phyloP scores from a whole-genome alignment of 2,797 vertebrate genomes.

The Pitangus sulphuratus region DNA sequence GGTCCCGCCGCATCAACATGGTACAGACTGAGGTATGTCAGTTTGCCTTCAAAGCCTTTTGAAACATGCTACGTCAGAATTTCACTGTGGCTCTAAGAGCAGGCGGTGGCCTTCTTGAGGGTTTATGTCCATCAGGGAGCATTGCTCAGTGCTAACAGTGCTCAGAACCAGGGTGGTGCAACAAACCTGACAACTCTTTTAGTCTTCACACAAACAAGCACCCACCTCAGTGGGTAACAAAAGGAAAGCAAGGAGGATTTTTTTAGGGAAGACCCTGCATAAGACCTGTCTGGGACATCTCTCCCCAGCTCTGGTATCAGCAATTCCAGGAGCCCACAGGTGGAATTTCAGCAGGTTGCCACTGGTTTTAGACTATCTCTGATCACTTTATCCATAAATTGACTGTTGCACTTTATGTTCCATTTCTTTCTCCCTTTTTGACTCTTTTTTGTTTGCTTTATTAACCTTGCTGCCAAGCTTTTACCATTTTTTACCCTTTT shows the following conservation, averaged over 20 bases:
- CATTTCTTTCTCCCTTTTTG: neutral
- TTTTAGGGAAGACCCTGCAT: neutral
- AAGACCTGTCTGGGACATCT: neutral
- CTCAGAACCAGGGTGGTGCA: neutral
- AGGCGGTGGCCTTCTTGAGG: neutral
- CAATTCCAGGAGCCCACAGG: neutral
- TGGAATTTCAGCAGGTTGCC: neutral
- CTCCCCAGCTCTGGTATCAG: neutral
- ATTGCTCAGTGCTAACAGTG: neutral
- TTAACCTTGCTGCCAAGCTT: neutral
- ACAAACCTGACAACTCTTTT: neutral
- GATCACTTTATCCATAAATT: neutral
- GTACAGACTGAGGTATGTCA: constrained; percentile 85
- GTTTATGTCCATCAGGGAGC: neutral
- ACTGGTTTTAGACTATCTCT: neutral
- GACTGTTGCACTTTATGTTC: neutral
- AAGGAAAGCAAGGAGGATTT: neutral
- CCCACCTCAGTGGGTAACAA: neutral
- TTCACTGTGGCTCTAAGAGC: neutral
- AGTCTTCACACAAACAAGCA: neutral
- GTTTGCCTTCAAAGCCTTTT: neutral
- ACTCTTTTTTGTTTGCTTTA: neutral
- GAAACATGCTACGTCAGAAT: neutral
- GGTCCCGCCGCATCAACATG: constrained; percentile 98
- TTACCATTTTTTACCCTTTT: neutral